A percentile compares a stretch with the other conserved stretches of the same genome.
phyloP scores from a whole-genome alignment of 2,888 invertebrate species.

The Heterodera filipjevi region DNA sequence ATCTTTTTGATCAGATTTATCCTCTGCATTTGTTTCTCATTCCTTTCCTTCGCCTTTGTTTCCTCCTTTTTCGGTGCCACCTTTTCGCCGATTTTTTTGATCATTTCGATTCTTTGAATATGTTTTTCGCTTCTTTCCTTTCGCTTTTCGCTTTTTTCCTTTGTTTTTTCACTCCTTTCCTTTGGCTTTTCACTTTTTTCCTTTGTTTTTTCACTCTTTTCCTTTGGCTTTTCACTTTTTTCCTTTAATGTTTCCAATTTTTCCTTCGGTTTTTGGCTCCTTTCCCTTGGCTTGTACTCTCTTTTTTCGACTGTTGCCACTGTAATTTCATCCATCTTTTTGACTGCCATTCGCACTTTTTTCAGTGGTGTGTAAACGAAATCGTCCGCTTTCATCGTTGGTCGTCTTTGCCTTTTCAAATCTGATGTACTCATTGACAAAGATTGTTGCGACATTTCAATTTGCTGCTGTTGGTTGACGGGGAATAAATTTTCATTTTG shows the following conservation, averaged over 20 bases:
- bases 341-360: conserved; percentile 12
- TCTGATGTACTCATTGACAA: neutral
- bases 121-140: too few relatives aligned
- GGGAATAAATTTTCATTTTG: neutral
- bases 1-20: neutral
- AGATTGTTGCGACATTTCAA: neutral
- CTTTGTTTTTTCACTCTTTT: too few relatives aligned
- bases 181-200: too few relatives aligned
- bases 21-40: too few relatives aligned
- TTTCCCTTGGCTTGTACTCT: too few relatives aligned
- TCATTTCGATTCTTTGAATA: too few relatives aligned
- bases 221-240: too few relatives aligned
- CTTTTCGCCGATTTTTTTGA: neutral
- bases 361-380: conserved; percentile 17
- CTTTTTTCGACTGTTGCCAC: too few relatives aligned
- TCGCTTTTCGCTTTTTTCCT: too few relatives aligned
- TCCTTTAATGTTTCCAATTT: too few relatives aligned
- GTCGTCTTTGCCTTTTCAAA: conserved; percentile 14
- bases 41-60: neutral
- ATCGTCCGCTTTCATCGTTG: conserved; percentile 7
- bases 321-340: neutral
- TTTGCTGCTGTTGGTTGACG: neutral
- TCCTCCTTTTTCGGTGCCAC: neutral
- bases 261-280: too few relatives aligned
- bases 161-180: too few relatives aligned